Conservation (phyloP, 2,113 vertebrate genomes). For the Gadus macrocephalus region DNA sequence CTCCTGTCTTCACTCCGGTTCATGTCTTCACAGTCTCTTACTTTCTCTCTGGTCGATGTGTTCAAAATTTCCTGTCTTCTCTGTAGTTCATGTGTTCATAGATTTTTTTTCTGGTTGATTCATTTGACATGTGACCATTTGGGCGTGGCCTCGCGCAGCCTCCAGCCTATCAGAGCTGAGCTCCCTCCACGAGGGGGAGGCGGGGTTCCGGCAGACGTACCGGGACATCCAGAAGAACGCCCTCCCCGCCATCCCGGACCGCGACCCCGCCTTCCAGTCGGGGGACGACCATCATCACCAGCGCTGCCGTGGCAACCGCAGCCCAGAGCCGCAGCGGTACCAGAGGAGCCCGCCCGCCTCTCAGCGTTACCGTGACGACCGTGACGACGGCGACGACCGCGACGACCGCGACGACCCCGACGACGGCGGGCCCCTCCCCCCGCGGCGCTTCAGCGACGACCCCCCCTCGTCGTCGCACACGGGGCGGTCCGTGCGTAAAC, state of each 20-base stretch:
- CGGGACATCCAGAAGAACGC: conserved; percentile 82
- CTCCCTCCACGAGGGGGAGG: conserved; percentile 86
- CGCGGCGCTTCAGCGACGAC: conserved; percentile 56
- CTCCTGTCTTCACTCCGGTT: no score
- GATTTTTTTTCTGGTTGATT: background rate
- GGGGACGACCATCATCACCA: conserved; percentile 70
- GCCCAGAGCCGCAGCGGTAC: conserved; percentile 39
- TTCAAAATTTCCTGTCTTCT: background rate
- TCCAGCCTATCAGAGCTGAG: conserved; percentile 91
- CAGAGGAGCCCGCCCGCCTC: conserved; percentile 10
- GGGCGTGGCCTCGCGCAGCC: conserved; percentile 62
- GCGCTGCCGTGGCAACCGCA: conserved; percentile 57
- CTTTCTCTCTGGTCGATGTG: no score
- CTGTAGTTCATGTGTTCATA: background rate
- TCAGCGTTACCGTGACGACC: conserved; percentile 23
- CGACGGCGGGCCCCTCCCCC: conserved; percentile 24
- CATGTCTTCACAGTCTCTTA: background rate
- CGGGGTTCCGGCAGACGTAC: conserved; percentile 80
- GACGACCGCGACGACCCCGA: conserved; percentile 21
- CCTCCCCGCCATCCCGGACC: conserved; percentile 79
- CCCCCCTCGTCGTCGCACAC: conserved; percentile 63
- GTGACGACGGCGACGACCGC: background rate
- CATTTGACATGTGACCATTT: background rate
- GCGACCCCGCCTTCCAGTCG: conserved; percentile 71
- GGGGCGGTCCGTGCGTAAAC: conserved; percentile 56